phyloP scores from a whole-genome alignment of 2,888 invertebrate species.

The Xestia ashworthii region DNA sequence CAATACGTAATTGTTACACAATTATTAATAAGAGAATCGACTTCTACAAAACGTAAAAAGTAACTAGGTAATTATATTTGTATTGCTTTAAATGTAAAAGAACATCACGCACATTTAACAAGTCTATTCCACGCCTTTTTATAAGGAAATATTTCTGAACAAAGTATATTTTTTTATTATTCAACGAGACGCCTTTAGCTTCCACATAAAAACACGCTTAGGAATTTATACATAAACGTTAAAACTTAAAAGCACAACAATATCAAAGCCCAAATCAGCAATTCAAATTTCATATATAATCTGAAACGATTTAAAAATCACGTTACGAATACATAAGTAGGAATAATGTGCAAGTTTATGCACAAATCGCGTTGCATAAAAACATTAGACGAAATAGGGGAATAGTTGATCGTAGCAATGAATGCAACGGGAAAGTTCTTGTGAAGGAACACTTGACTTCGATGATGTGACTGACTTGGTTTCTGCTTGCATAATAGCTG shows the following conservation, averaged over 20 bases:
- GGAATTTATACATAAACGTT: slow-evolving; percentile 20
- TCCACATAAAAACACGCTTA: neutral
- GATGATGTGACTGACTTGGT: slow-evolving; percentile 63
- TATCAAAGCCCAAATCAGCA: slow-evolving; percentile 50
- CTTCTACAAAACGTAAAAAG: neutral
- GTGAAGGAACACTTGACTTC: slow-evolving; percentile 58
- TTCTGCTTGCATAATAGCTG: slow-evolving; percentile 59
- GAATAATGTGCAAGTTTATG: slow-evolving; percentile 46
- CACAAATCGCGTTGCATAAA: slow-evolving; percentile 64
- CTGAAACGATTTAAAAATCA: slow-evolving; percentile 64
- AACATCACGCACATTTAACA: too few relatives aligned
- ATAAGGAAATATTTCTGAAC: neutral
- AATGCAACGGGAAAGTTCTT: slow-evolving; percentile 57
- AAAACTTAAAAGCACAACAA: slow-evolving; percentile 23
- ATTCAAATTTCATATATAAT: slow-evolving; percentile 64
- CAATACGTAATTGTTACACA: neutral
- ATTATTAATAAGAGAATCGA: neutral
- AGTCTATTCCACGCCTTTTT: neutral
- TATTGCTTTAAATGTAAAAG: neutral
- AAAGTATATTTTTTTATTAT: slow-evolving; percentile 1
- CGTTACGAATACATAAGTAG: slow-evolving; percentile 58
- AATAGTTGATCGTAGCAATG: slow-evolving; percentile 63
- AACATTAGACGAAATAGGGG: slow-evolving; percentile 70
- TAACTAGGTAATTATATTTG: neutral
- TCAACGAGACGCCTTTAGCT: slow-evolving; percentile 2